Base-by-base conservation (phyloP, 2,797 vertebrate species). In the Salmo trutta region DNA sequence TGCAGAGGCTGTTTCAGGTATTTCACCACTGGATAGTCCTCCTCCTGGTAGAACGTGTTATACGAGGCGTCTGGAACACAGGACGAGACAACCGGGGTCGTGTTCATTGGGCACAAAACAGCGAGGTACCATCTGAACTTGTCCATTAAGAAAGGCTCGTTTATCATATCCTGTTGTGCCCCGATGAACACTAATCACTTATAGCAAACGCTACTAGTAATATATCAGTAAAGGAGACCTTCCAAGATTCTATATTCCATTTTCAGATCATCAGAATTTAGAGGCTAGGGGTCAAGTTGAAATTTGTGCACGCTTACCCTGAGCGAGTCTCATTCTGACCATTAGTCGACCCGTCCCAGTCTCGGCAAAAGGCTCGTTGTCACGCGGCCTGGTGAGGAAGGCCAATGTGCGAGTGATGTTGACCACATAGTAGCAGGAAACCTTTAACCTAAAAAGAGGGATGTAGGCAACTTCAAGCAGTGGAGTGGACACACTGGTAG, bases 391-490 rank as follows among this genome's bases (percentile, higher is more conserved):
- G 65, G 78, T 71, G 75, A 77, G 74, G 75, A 92, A 90, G 21
- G 79, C 66, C 19, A 91, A 75, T 2, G 84, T 66, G 0, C 81
- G 77, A 2, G 84, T 87, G 8, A 77, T 71, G 79, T 89, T 86
- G 71, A 89, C 83, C 71, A 86, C 70, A 19, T 93, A 94, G 77
- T 84, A 78, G 76, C 93, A 94, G 4, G 74, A 82, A 73, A 93
- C 72, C 68, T 79, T 90, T 1, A 94, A 71, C 17, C 93, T 93
- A 12, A 8, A 31, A 31, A 73, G 16, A 29, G 4, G 17, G 6
- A 14, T 51, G 2, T 53, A 17, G 19, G 21, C 14, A 17, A 27
- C 4, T 31, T 65, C 8, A 47, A 12, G 8, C 41, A 41, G 36
- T 41, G 4, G 8, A 47, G 41, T 47, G 41, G 8, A 31, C 29